These are phyloP conservation scores for Ranitomeya imitator DNA, from an alignment of 2,113 vertebrate genomes.

Conservation along the genomic window DNA sequence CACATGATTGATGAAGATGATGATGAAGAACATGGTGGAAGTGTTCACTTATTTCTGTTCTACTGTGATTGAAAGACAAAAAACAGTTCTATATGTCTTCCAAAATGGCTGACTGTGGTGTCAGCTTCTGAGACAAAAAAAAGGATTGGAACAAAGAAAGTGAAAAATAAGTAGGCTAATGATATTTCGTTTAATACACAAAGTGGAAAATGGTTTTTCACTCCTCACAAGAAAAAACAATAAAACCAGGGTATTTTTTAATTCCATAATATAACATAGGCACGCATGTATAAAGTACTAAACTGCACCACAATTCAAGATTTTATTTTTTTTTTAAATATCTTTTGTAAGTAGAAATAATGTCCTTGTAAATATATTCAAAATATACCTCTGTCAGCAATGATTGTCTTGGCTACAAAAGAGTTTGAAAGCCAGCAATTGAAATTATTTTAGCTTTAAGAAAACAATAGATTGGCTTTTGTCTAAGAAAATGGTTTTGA, in stretches of 20 bases:
- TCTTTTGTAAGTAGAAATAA: conserved; percentile 31
- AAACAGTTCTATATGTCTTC: neutral
- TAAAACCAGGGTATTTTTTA: neutral
- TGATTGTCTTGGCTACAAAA: conserved; percentile 29
- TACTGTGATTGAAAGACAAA: neutral
- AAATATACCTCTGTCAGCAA: conserved; percentile 20
- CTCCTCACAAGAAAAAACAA: neutral
- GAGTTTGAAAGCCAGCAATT: conserved; percentile 25
- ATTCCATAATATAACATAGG: neutral
- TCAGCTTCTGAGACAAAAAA: neutral
- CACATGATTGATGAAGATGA: too few species aligned
- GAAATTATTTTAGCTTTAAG: conserved; percentile 39
- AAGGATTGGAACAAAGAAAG: neutral
- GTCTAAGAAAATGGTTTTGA: conserved; percentile 30
- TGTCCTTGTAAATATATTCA: conserved; percentile 40
- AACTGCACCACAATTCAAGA: neutral
- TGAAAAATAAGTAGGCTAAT: neutral
- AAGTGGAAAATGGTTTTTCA: neutral
- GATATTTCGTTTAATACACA: neutral
- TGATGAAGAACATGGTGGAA: too few species aligned
- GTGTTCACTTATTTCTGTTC: neutral
- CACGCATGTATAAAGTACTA: neutral
- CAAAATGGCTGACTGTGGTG: neutral
- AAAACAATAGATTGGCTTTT: conserved; percentile 22
- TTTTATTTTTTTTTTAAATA: neutral